Percentiles rank a stretch among this genome's conserved stretches.
phyloP scores from a whole-genome alignment of 1,140 invertebrate genomes.

The Probaryconus sp. region DNA sequence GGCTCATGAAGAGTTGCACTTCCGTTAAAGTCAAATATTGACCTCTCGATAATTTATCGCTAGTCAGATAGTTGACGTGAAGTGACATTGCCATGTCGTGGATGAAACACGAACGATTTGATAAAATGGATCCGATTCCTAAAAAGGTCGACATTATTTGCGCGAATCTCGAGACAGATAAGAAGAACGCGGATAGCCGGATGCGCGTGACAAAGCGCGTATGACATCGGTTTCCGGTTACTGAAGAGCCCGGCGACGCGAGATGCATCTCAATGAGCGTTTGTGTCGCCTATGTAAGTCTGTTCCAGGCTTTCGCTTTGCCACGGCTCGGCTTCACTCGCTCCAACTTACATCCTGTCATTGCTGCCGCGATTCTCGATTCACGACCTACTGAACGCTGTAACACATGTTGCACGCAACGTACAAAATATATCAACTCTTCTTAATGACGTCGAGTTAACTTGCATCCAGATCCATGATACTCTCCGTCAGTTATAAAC shows the following conservation, averaged over 20 bases:
- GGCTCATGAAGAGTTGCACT: too few relatives aligned
- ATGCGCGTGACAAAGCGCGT: slow-evolving; percentile 75
- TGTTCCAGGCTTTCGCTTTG: too few relatives aligned
- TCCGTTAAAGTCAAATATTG: too few relatives aligned
- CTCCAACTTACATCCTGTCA: slow-evolving; percentile 57
- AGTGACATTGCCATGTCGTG: too few relatives aligned
- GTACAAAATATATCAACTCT: slow-evolving; percentile 24
- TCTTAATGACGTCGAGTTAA: too few relatives aligned
- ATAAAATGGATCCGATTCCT: slow-evolving; percentile 30
- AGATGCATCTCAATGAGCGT: slow-evolving; percentile 77
- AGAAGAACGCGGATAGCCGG: slow-evolving; percentile 67
- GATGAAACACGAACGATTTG: too few relatives aligned
- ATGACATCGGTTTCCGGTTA: slow-evolving; percentile 63
- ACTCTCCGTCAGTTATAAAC: too few relatives aligned
- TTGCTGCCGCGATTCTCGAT: slow-evolving; percentile 51
- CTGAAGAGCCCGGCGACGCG: slow-evolving; percentile 66
- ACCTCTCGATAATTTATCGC: too few relatives aligned
- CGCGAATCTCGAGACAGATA: slow-evolving; percentile 37
- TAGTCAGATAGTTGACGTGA: too few relatives aligned
- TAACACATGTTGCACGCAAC: slow-evolving; percentile 33
- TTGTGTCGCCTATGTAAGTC: slow-evolving; percentile 48
- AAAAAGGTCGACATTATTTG: slow-evolving; percentile 43
- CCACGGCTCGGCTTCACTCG: slow-evolving; percentile 31
- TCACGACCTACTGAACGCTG: slow-evolving; percentile 40
- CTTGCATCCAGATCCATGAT: too few relatives aligned